Conservation (phyloP, 2,797 vertebrate species). For the Halcyon leucocephala region DNA sequence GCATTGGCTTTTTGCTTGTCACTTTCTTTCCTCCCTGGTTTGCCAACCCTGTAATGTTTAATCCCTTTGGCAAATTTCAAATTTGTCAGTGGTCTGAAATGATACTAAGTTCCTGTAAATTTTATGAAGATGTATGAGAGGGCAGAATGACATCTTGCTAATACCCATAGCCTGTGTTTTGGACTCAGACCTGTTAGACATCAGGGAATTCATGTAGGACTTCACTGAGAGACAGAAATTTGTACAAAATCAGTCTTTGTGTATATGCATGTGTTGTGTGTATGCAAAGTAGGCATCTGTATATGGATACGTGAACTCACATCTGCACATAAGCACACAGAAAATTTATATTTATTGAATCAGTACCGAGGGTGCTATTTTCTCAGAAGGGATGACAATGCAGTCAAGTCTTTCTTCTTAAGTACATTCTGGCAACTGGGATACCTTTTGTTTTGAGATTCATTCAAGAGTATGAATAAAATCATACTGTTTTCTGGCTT, state of each 20-base stretch:
- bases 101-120: neutral
- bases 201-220: neutral
- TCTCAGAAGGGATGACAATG: neutral
- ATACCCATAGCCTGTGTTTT: neutral
- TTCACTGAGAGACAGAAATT: neutral
- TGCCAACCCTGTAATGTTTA: neutral
- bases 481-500: neutral
- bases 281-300: neutral
- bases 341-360: neutral
- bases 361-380: neutral
- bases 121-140: neutral
- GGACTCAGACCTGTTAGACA: neutral
- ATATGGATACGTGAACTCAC: neutral
- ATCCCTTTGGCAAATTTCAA: neutral
- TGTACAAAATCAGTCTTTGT: neutral
- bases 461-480: neutral
- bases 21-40: neutral
- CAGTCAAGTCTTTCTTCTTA: neutral
- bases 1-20: neutral
- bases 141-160: neutral
- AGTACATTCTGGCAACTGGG: neutral
- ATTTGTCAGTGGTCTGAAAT: neutral
- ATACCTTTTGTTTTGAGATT: neutral
- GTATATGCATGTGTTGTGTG: accelerated
- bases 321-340: neutral